Conservation (phyloP, 2,113 vertebrate genomes). For the Capra hircus region DNA sequence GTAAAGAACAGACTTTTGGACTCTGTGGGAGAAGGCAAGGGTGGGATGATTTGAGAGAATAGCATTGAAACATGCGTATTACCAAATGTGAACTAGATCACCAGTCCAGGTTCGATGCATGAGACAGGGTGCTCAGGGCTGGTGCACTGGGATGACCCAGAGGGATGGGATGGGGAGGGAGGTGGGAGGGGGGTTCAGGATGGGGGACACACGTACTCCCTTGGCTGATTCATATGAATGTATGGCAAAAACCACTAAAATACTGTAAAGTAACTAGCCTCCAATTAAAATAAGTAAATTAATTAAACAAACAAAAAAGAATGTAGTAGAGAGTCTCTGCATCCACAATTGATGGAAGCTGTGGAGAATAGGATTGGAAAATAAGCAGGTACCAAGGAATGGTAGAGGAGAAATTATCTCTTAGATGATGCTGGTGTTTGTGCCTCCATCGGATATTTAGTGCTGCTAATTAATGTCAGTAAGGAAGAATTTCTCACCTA, state of each 20-base stretch:
- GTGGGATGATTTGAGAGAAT: not conserved
- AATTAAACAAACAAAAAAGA: not conserved
- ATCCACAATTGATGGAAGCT: not conserved
- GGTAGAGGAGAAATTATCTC: not conserved
- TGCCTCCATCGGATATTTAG: not conserved
- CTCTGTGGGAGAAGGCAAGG: not conserved
- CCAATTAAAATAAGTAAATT: not conserved
- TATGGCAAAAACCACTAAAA: not conserved
- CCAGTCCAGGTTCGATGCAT: not conserved
- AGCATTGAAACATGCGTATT: not conserved
- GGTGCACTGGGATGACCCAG: not conserved
- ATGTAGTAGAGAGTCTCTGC: not conserved
- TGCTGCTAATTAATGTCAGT: not conserved
- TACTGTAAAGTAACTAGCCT: not conserved
- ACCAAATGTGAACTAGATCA: not conserved
- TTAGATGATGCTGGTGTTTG: not conserved
- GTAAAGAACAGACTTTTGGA: not conserved
- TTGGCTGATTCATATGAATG: not conserved
- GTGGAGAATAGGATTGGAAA: not conserved
- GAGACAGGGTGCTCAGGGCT: not conserved
- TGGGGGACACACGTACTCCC: not conserved
- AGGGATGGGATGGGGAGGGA: not conserved
- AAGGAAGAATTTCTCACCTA: not conserved
- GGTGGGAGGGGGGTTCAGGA: not conserved
- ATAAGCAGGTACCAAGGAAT: not conserved